These are phyloP conservation scores for Morus bassanus DNA, from an alignment of 2,797 vertebrate species.

Conservation along the genomic window DNA sequence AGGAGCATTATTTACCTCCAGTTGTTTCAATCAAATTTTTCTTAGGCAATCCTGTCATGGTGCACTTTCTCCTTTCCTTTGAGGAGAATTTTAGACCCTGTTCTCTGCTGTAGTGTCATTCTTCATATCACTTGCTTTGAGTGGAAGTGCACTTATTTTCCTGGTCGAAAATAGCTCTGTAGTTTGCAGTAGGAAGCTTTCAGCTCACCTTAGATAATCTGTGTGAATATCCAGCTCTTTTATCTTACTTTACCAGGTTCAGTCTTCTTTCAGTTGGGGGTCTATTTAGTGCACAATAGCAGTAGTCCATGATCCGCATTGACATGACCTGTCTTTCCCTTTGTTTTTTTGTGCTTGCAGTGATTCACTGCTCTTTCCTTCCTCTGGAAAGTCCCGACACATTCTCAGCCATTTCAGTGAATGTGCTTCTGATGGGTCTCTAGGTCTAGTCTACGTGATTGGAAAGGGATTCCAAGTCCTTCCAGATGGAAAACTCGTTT, in stretches of 20 bases:
- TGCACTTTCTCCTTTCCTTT: not conserved
- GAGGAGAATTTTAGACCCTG: not conserved
- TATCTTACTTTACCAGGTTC: not conserved
- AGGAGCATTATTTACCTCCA: not conserved
- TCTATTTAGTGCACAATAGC: not conserved
- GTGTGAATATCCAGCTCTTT: not conserved
- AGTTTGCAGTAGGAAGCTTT: not conserved
- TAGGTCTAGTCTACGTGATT: not conserved
- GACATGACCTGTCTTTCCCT: not conserved
- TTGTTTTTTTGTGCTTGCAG: not conserved
- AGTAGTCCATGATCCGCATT: not conserved
- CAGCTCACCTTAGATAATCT: not conserved
- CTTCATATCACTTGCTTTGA: not conserved
- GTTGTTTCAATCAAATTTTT: not conserved
- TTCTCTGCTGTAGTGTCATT: not conserved
- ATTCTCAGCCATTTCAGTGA: not conserved
- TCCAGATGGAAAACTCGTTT: not conserved
- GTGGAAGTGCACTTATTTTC: not conserved
- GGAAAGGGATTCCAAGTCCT: not conserved
- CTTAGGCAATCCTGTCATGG: not conserved
- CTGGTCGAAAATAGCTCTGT: not conserved
- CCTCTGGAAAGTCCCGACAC: not conserved
- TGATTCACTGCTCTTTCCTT: not conserved
- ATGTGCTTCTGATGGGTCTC: not conserved
- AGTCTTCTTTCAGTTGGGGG: not conserved